Percentiles rank a stretch among this genome's conserved stretches.
phyloP scores from a whole-genome alignment of 1,140 invertebrate species.

The Drosophila kohkoa region DNA sequence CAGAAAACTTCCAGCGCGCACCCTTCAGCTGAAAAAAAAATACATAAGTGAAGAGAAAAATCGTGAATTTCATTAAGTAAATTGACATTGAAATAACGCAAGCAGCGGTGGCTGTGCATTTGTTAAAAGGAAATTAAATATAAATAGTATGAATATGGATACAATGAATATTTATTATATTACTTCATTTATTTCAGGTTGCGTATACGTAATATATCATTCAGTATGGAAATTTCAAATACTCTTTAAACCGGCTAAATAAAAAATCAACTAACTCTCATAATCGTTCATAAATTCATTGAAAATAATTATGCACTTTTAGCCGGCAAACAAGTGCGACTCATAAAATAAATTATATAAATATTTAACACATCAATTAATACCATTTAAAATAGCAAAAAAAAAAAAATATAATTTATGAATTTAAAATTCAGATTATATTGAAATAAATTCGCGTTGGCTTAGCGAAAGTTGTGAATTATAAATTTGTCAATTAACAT shows the following conservation, averaged over 20 bases:
- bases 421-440: neutral
- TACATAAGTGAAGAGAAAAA: conserved; percentile 20
- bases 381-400: neutral
- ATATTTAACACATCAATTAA: conserved; percentile 5
- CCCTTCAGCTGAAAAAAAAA: conserved; percentile 57
- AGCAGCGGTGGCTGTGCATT: neutral
- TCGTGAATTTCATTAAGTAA: conserved; percentile 66
- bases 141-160: conserved; percentile 23
- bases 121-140: conserved; percentile 33
- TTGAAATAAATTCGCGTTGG: neutral
- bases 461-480: neutral
- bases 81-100: conserved; percentile 37
- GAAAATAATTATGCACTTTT: neutral
- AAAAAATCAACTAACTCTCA: no score
- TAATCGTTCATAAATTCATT: neutral
- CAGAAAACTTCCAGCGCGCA: conserved; percentile 33
- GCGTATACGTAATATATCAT: neutral
- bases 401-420: neutral
- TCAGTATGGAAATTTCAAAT: neutral
- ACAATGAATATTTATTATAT: neutral
- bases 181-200: neutral
- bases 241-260: neutral
- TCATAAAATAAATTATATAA: neutral
- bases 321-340: neutral
- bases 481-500: conserved; percentile 11